Conservation (phyloP, 2,888 invertebrate genomes). For the Zeuzera pyrina region DNA sequence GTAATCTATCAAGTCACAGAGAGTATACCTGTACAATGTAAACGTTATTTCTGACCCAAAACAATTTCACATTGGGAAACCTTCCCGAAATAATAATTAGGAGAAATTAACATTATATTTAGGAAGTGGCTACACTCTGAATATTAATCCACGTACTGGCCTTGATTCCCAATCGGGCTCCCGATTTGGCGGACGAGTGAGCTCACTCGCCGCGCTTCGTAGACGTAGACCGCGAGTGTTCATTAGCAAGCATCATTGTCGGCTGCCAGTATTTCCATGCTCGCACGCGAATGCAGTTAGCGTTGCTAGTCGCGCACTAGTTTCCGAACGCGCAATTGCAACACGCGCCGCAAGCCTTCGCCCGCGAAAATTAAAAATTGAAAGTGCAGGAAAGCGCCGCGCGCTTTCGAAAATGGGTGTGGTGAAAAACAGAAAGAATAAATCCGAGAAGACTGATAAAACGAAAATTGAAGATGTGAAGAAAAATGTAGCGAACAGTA, state of each 20-base stretch:
- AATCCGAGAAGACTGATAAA: conserved; percentile 44
- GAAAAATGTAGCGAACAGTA: conserved; percentile 40
- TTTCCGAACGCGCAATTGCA: conserved; percentile 61
- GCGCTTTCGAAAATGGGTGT: conserved; percentile 52
- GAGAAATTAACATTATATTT: conserved; percentile 53
- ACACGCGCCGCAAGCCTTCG: conserved; percentile 35
- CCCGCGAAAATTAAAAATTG: conserved; percentile 26
- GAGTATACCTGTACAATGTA: too few relatives aligned
- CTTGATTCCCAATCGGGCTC: conserved; percentile 67
- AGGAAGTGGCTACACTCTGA: conserved; percentile 47
- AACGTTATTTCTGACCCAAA: too few relatives aligned
- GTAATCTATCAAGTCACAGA: too few relatives aligned
- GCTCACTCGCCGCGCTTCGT: conserved; percentile 49
- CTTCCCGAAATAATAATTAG: too few relatives aligned
- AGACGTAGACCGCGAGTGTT: conserved; percentile 26
- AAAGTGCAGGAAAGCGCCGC: conserved; percentile 29
- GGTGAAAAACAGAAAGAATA: conserved; percentile 51
- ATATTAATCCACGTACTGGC: conserved; percentile 57
- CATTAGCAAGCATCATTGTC: conserved; percentile 36
- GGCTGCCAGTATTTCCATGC: conserved; percentile 51
- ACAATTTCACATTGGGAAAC: too few relatives aligned
- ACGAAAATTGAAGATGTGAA: conserved; percentile 22
- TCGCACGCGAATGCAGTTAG: conserved; percentile 60
- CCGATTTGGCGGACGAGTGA: conserved; percentile 53
- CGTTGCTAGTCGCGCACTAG: conserved; percentile 66